A percentile compares a stretch with the other conserved stretches of the same genome.
These are phyloP conservation scores for Laterallus jamaicensis DNA, from an alignment of 2,113 vertebrate genomes.

Conservation along the genomic window DNA sequence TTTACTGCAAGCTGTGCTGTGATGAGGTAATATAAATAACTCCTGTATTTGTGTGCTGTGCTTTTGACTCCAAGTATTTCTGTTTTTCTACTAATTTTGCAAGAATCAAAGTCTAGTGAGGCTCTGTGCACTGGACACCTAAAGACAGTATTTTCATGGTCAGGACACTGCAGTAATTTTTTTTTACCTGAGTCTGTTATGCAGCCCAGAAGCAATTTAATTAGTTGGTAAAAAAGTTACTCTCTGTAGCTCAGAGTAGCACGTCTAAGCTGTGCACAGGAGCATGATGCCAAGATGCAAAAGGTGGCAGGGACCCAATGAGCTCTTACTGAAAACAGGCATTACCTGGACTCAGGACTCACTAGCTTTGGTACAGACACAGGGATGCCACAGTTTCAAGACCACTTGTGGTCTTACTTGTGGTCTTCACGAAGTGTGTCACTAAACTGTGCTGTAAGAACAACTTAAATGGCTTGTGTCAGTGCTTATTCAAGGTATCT, in stretches of 20 bases:
- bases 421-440: neutral
- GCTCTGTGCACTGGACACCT: neutral
- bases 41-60: conserved; percentile 43
- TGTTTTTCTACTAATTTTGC: conserved; percentile 59
- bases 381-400: neutral
- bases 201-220: neutral
- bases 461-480: neutral
- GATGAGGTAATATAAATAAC: conserved; percentile 57
- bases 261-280: neutral
- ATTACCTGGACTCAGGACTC: neutral
- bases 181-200: neutral
- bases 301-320: neutral
- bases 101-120: neutral
- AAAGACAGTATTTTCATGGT: neutral
- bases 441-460: neutral
- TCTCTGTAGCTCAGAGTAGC: neutral
- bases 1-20: conserved; percentile 37
- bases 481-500: neutral
- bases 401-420: neutral
- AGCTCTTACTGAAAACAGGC: neutral
- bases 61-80: conserved; percentile 14
- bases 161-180: neutral
- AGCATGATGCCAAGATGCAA: neutral
- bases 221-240: neutral
- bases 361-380: neutral